These are phyloP conservation scores for Hippoglossus stenolepis DNA, from an alignment of 2,113 vertebrate species.

Conservation along the genomic window DNA sequence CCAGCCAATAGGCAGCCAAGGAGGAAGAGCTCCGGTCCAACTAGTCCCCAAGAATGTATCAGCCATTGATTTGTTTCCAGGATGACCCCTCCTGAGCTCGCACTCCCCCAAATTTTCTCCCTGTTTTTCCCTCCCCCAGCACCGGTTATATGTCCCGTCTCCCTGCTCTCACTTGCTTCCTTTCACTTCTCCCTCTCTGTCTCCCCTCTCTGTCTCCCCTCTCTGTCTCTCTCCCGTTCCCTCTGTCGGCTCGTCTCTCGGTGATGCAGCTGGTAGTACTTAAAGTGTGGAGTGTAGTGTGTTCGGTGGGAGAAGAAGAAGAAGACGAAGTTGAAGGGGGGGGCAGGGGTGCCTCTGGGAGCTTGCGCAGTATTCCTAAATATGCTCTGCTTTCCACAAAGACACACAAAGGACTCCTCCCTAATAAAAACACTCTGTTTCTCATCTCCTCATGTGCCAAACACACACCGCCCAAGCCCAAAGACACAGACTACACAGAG, in stretches of 20 bases:
- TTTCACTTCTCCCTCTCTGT: constrained; percentile 18
- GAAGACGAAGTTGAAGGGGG: constrained; percentile 20
- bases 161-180: constrained; percentile 14
- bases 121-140: constrained; percentile 4
- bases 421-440: constrained; percentile 79
- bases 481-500: constrained; percentile 39
- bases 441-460: constrained; percentile 76
- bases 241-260: constrained; percentile 18
- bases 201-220: not conserved
- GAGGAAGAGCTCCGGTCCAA: constrained; percentile 69
- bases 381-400: constrained; percentile 70
- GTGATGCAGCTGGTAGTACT: constrained; percentile 84
- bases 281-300: constrained; percentile 74
- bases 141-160: constrained; percentile 14
- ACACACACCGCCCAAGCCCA: constrained; percentile 67
- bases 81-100: constrained; percentile 71
- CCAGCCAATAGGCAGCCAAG: constrained; percentile 69
- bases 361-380: constrained; percentile 72
- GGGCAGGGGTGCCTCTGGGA: constrained; percentile 51
- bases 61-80: constrained; percentile 81
- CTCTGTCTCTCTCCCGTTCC: constrained; percentile 1
- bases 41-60: constrained; percentile 76
- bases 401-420: constrained; percentile 74
- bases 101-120: constrained; percentile 48
- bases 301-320: constrained; percentile 28